phyloP scores from a whole-genome alignment of 1,140 invertebrate species.

The Macrocentrus cingulum region DNA sequence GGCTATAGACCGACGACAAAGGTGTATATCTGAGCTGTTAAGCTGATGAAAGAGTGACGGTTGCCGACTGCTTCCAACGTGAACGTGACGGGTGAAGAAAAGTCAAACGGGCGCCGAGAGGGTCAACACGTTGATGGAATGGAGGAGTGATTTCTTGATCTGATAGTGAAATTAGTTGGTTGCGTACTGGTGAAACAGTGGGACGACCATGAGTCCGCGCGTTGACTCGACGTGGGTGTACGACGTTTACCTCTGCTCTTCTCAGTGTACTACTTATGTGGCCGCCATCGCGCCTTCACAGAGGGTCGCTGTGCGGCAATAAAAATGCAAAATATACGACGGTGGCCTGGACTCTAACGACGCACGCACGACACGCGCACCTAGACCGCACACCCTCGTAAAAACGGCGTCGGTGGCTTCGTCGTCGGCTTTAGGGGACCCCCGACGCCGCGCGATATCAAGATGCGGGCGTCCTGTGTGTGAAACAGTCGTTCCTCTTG shows the following conservation, averaged over 20 bases:
- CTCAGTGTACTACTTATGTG: not conserved
- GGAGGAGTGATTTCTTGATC: too few relatives aligned
- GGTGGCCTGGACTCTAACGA: constrained; percentile 32
- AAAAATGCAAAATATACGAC: constrained; percentile 53
- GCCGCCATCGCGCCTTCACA: constrained; percentile 16
- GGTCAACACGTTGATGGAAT: too few relatives aligned
- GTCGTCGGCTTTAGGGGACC: constrained; percentile 10
- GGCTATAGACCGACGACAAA: not conserved
- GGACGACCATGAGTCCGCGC: not conserved
- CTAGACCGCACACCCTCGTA: constrained; percentile 29
- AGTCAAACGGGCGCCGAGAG: too few relatives aligned
- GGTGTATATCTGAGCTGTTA: not conserved
- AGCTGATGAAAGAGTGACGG: too few relatives aligned
- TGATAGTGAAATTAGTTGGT: too few relatives aligned
- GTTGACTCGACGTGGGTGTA: constrained; percentile 19
- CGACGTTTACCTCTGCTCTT: not conserved
- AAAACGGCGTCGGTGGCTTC: constrained; percentile 11
- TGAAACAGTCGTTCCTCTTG: not conserved
- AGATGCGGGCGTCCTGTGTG: constrained; percentile 22
- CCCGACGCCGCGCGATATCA: constrained; percentile 24
- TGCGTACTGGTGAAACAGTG: not conserved
- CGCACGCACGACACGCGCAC: constrained; percentile 36
- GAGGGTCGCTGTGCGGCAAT: constrained; percentile 38
- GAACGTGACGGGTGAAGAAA: too few relatives aligned
- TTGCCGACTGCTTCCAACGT: too few relatives aligned